Evolutionary conservation across 2,888 invertebrate genomes (phyloP), one percentile per base, ranked within the genome.

Genomic region (Hirtodrosophila duncani): DNA sequence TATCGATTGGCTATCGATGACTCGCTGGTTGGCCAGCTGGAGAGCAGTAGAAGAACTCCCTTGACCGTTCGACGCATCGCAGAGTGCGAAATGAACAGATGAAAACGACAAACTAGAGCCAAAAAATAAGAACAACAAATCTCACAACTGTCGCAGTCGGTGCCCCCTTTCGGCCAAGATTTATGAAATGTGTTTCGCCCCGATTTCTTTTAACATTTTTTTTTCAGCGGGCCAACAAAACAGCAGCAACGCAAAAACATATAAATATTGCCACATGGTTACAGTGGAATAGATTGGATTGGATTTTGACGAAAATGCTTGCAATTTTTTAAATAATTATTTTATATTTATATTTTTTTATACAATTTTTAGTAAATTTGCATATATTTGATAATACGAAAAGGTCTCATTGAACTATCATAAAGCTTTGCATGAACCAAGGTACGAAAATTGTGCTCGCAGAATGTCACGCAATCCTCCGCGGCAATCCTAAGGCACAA

Each of bases 161-260:
- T 64, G 67, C 79, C 64, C 71, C 70, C 81, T 79, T 64, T 70
- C 34, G 50, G 46, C 43, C 49, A 74, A 81, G 74, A 74, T 74
- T 81, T 74, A 74, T 81, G 74, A 69, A 74, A 67, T 67, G 64
- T 81, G 63, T 66, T 61, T 45, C 57, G 64, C 45, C 44, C 52
- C 48, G 48, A 41, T 50, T 57, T 59, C 20, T 46, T 56, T 56
- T 56, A 23, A 21, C 24, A 9, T 21, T 23, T 36, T 16, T 13
- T 18, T 18, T 39, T n/a, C n/a, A n/a, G 27, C 16, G 37, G 21
- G 14, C 9, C 14, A 29, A 23, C 37, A 43, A 43, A 43, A 39
- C 62, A 46, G 34, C 48, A 17, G 26, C 49, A 48, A 36, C 29
- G 34, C 29, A 37, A 52, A 55, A 61, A 43, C 64, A 56, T 44